These are phyloP conservation scores for Ganaspis sp. DNA, from an alignment of 1,140 invertebrate genomes.

Conservation along the genomic window DNA sequence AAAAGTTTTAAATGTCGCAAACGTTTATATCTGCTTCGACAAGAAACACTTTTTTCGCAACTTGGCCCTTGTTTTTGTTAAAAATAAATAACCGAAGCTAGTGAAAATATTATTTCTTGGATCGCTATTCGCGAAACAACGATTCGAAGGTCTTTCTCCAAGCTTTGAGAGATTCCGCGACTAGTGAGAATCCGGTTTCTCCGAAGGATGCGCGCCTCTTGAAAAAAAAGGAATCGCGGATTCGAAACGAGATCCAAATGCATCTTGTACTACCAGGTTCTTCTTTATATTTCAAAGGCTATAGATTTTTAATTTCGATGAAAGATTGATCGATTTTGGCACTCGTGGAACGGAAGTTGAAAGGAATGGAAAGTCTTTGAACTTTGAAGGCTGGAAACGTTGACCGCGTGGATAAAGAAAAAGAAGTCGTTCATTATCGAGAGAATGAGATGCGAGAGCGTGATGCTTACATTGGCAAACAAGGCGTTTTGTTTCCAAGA, in stretches of 20 bases:
- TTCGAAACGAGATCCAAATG: constrained; percentile 15
- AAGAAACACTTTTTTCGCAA: background rate
- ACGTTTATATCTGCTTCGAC: too few relatives aligned
- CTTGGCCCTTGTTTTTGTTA: background rate
- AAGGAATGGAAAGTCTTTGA: background rate
- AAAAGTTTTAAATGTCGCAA: too few relatives aligned
- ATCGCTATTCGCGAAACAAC: constrained; percentile 18
- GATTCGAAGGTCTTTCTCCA: constrained; percentile 20
- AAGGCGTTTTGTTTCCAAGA: constrained; percentile 65
- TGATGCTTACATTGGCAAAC: constrained; percentile 52
- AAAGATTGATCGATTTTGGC: background rate
- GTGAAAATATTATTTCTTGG: constrained; percentile 8
- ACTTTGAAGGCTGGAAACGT: constrained; percentile 31
- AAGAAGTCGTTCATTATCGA: background rate
- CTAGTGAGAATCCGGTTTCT: constrained; percentile 31
- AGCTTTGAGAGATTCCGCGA: constrained; percentile 25
- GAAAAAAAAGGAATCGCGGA: constrained; percentile 13
- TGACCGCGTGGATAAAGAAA: constrained; percentile 34
- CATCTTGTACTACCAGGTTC: constrained; percentile 5
- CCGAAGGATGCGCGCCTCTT: constrained; percentile 17
- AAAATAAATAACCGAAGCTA: background rate
- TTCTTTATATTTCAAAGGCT: background rate
- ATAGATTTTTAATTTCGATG: too few relatives aligned
- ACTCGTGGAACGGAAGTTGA: background rate
- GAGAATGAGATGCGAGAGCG: constrained; percentile 11